Percentiles rank a stretch among this genome's conserved stretches.
These are phyloP conservation scores for Sinosuthora webbiana DNA, from an alignment of 2,113 vertebrate genomes.

Conservation along the genomic window DNA sequence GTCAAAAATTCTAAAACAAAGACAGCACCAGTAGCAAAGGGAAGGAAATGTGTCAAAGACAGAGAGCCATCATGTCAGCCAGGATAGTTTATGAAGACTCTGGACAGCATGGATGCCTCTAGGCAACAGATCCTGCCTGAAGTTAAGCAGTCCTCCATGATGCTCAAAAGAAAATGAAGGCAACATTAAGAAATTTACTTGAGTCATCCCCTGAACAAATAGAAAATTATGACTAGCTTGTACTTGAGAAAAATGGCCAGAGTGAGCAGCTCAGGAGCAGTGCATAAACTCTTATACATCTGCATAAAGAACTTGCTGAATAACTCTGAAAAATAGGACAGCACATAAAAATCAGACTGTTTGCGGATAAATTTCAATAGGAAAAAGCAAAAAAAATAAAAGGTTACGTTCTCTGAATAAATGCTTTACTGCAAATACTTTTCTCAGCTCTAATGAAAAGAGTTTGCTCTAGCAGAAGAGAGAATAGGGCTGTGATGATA, in stretches of 20 bases:
- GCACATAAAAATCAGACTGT: neutral
- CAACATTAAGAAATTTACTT: neutral
- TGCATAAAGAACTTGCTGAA: neutral
- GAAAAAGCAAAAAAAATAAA: neutral
- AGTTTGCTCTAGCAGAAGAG: neutral
- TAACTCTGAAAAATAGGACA: neutral
- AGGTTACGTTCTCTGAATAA: neutral
- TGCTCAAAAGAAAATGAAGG: neutral
- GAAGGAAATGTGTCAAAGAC: neutral
- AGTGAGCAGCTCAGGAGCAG: neutral
- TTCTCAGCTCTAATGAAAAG: neutral
- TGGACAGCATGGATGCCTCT: neutral
- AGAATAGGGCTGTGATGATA: neutral
- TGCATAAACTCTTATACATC: neutral
- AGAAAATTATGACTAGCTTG: neutral
- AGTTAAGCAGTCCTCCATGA: neutral
- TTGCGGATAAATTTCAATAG: conserved; percentile 1
- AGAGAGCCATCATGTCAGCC: neutral
- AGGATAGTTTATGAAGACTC: neutral
- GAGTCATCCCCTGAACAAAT: neutral
- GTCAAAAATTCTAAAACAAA: neutral
- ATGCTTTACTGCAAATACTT: neutral
- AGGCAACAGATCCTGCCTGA: neutral
- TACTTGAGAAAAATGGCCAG: neutral
- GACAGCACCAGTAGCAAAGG: neutral